A percentile compares a stretch with the other conserved stretches of the same genome.
Evolutionary conservation across 64 coral and sea anemone species (phyloP).

Genomic region (Montipora foliosa): DNA sequence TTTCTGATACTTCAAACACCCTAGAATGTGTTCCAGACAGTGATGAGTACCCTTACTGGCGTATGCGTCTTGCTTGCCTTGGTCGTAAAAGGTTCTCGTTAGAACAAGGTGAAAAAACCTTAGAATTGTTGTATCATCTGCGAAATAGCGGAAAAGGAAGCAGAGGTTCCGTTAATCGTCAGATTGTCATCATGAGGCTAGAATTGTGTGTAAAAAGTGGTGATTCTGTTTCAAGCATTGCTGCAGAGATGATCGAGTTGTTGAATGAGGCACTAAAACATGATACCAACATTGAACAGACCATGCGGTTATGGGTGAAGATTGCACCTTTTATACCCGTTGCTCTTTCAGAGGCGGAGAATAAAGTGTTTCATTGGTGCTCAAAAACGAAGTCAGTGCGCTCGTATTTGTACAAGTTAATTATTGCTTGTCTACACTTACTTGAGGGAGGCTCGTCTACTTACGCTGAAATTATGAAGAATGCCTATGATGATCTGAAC

Average conservation of each 20-base stretch:
- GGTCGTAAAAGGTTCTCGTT: not conserved
- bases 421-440: conserved; percentile 52
- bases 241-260: conserved; percentile 1
- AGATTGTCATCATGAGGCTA: conserved; percentile 47
- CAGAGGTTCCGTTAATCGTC: conserved; percentile 55
- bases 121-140: conserved; percentile 10
- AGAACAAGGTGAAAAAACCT: not conserved
- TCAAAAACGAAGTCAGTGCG: conserved; percentile 25
- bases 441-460: conserved; percentile 41
- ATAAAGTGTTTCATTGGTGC: conserved; percentile 51
- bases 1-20: conserved; percentile 39
- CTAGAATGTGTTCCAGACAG: conserved; percentile 66
- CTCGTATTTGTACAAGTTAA: conserved; percentile 54
- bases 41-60: conserved; percentile 47
- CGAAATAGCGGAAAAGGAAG: not conserved
- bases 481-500: conserved; percentile 52
- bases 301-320: conserved; percentile 68
- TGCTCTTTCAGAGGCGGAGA: conserved; percentile 27
- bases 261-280: conserved; percentile 51
- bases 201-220: conserved; percentile 7
- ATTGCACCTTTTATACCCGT: conserved; percentile 51
- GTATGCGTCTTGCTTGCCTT: conserved; percentile 22
- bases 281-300: conserved; percentile 39
- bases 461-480: conserved; percentile 31
- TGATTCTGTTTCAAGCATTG: not conserved